phyloP scores from a whole-genome alignment of 2,888 invertebrate species.

The Drosophila falleni region DNA sequence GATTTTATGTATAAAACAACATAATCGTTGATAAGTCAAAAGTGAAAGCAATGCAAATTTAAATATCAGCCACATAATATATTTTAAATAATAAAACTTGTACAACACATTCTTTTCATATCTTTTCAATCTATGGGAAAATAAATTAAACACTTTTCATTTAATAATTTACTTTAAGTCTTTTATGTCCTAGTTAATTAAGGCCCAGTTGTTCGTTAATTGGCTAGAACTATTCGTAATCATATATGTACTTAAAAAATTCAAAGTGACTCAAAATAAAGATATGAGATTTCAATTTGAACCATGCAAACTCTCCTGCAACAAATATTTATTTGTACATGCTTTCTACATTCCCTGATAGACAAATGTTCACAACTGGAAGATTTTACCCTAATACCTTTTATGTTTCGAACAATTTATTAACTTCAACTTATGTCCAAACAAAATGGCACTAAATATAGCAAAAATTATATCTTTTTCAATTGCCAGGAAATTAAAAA shows the following conservation, averaged over 20 bases:
- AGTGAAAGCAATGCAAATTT: conserved; percentile 12
- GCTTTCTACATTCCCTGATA: conserved; percentile 7
- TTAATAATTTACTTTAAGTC: conserved; percentile 26
- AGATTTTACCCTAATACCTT: conserved; percentile 22
- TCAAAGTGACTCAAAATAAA: conserved; percentile 1
- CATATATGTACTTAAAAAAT: conserved; percentile 7
- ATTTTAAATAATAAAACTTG: conserved; percentile 22
- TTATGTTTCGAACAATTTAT: not conserved
- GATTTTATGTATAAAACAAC: not conserved
- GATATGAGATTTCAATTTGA: not conserved
- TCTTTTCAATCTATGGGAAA: conserved; percentile 6
- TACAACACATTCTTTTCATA: conserved; percentile 1
- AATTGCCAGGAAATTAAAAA: not conserved
- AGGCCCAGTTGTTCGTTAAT: conserved; percentile 26
- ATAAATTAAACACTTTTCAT: conserved; percentile 1
- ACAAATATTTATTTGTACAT: conserved; percentile 5
- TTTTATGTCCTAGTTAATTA: conserved; percentile 37
- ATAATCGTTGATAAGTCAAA: not conserved
- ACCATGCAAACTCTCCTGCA: conserved; percentile 10
- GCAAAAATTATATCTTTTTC: not conserved
- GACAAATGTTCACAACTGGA: conserved; percentile 5
- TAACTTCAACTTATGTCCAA: conserved; percentile 2
- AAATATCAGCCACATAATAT: conserved; percentile 12
- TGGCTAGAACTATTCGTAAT: conserved; percentile 16
- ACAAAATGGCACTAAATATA: conserved; percentile 35